Percentiles rank a stretch among this genome's conserved stretches.
These are phyloP conservation scores for Nannoperca obscura DNA, from an alignment of 2,797 vertebrate species.

Conservation along the genomic window DNA sequence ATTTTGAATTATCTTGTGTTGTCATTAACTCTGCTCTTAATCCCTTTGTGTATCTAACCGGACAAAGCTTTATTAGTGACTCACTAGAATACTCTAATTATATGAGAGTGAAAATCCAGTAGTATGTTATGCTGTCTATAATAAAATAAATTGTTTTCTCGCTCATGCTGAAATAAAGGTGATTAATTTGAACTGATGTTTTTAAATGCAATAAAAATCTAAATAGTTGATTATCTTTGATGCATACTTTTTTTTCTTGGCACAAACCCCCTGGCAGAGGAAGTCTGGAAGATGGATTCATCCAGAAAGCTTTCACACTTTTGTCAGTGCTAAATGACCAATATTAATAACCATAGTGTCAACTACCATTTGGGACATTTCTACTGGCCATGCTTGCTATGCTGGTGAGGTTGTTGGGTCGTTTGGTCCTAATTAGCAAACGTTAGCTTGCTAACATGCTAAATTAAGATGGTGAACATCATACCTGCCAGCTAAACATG, in stretches of 20 bases:
- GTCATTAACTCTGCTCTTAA: slow-evolving; percentile 35
- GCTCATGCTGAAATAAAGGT: slow-evolving; percentile 44
- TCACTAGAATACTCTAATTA: slow-evolving; percentile 19
- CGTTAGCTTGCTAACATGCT: background rate
- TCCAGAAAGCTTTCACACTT: background rate
- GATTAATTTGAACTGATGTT: slow-evolving; percentile 23
- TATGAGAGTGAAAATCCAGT: slow-evolving; percentile 17
- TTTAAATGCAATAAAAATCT: background rate
- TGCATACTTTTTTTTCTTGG: too few species aligned
- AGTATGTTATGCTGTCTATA: slow-evolving; percentile 38
- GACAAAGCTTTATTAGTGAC: slow-evolving; percentile 53
- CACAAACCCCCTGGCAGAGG: too few species aligned
- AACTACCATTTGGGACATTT: background rate
- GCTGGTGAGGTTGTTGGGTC: too few species aligned
- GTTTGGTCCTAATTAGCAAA: background rate
- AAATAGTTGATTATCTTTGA: background rate
- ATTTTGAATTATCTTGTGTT: slow-evolving; percentile 39
- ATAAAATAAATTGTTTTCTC: slow-evolving; percentile 48
- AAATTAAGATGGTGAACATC: background rate
- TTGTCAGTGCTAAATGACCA: background rate
- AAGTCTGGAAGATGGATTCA: background rate
- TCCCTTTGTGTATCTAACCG: slow-evolving; percentile 31
- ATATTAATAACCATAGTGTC: background rate
- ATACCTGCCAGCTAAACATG: background rate
- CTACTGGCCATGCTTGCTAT: background rate